Evolutionary conservation across 2,797 vertebrate genomes (phyloP), one percentile per base, ranked within the genome.

Genomic region (Megalops cyprinoides): DNA sequence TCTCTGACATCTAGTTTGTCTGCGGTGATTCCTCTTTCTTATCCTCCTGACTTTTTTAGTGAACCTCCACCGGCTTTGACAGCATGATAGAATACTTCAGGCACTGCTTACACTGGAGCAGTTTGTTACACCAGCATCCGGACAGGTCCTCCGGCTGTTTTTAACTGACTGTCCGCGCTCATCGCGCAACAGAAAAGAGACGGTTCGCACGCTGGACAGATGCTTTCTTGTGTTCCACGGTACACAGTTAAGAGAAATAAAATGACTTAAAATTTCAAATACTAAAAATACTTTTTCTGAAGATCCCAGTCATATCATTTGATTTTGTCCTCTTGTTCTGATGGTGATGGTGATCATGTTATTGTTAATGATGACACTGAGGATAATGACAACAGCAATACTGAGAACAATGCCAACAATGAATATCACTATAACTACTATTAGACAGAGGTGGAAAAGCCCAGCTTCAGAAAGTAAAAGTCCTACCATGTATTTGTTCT

Each of bases 21-120:
- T 83, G 76, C 69, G 78, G 69, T 79, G 83, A 86, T 85, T 80
- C 83, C 81, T 77, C 78, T 83, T 79, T 78, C 76, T 84, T 76
- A 81, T 82, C 83, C 84, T 82, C 62, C 53, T 82, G 80, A 77
- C 84, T 83, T 84, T 56, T 83, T 83, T 83, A 78, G 78, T 83
- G 84, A 85, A 85, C 87, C 81, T 86, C 82, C 84, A 83, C 81
- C 51, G 69, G 76, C 60, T 81, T 42, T 88, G 86, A 88, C 85
- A 86, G 85, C 76, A 87, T 88, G 87, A 88, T 85, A 83, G 85
- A 88, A 80, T 82, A 76, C 81, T 85, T 67, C 65, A 78, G 81
- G 81, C 82, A 62, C 51, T 79, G 82, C 78, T 76, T 82, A 82
- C 81, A 82, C 71, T 83, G 34, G 80, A 83, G 81, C 82, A 74